Base-by-base conservation (phyloP, 2,113 vertebrate species). In the Struthidea cinerea region DNA sequence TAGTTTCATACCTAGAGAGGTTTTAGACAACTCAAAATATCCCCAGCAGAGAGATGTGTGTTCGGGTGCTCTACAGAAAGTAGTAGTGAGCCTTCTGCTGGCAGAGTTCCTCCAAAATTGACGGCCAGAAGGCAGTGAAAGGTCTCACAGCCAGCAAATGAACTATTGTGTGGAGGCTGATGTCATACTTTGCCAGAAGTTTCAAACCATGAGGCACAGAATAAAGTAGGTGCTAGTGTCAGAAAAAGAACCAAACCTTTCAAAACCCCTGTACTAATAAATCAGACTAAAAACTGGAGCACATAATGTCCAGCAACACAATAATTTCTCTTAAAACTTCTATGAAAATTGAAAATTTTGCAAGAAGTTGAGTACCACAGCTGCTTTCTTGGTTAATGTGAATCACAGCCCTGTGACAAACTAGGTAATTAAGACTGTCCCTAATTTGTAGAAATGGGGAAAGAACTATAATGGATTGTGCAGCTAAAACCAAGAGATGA, bases 91-190 rank as follows among this genome's bases (percentile, higher is more conserved):
- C 20, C 33, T 86, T 78, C 47, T 39, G 8, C 33, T 21, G 21
- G 11, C 8, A 39, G 18, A 55, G 9, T 11, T 77, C 20, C 37
- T 61, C 53, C 46, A n/a, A 37, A 76, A 37, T 1, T 3, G 3
- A 11, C 7, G 17, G 22, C 26, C 0, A 1, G 49, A 69, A 22
- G 77, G 23, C 47, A 32, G 10, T 8, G 7, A 42, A 70, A 70
- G 9, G 1, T 61, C 11, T 67, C 41, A 30, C n/a, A 71, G 39
- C 6, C 52, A 64, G 10, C 3, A 0, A 9, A 67, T 26, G 32
- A 87, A 5, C 9, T 1, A 1, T 3, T 14, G 11, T 35, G 3
- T 2, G 2, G 35, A 84, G 4, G 10, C 11, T 24, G 56, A 28
- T 26, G 22, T 53, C 4, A 2, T 35, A 17, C 13, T 35, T 74